These are phyloP conservation scores for Drosophila serrata DNA, from an alignment of 1,140 invertebrate genomes.

Conservation along the genomic window DNA sequence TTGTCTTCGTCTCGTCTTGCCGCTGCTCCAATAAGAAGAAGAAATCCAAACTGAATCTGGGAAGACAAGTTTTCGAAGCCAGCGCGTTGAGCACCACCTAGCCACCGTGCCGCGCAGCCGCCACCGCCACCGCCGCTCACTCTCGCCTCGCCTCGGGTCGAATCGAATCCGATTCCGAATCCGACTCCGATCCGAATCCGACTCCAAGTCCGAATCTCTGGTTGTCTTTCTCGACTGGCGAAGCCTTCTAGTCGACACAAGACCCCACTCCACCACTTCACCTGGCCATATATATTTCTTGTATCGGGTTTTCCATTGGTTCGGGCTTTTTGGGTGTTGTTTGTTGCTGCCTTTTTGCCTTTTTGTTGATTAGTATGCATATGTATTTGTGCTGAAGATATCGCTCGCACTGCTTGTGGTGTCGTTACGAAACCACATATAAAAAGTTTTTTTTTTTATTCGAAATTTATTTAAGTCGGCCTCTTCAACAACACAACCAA, in stretches of 20 bases:
- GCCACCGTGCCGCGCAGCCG: not conserved
- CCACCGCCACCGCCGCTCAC: slow-evolving; percentile 21
- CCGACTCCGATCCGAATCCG: slow-evolving; percentile 5
- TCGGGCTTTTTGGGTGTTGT: slow-evolving; percentile 64
- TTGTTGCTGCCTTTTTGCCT: slow-evolving; percentile 38
- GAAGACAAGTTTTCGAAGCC: slow-evolving; percentile 77
- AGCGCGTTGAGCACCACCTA: slow-evolving; percentile 17
- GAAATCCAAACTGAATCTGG: slow-evolving; percentile 79
- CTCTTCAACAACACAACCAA: slow-evolving; percentile 19
- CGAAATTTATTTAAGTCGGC: slow-evolving; percentile 53
- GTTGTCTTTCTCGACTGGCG: slow-evolving; percentile 27
- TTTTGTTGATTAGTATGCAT: slow-evolving; percentile 72
- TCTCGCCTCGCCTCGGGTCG: slow-evolving; percentile 33
- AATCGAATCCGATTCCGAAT: slow-evolving; percentile 21
- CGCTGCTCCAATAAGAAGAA: slow-evolving; percentile 74
- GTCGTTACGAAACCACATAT: slow-evolving; percentile 68
- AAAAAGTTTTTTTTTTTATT: slow-evolving; percentile 59
- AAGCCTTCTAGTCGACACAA: slow-evolving; percentile 41
- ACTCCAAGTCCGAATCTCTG: slow-evolving; percentile 24
- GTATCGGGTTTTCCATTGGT: slow-evolving; percentile 68
- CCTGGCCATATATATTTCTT: slow-evolving; percentile 40
- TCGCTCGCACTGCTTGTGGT: slow-evolving; percentile 30
- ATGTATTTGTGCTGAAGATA: slow-evolving; percentile 68
- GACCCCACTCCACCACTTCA: slow-evolving; percentile 29
- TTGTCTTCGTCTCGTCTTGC: slow-evolving; percentile 22